Evolutionary conservation across 1,140 invertebrate genomes (phyloP).

Genomic region (Vollenhovia emeryi): DNA sequence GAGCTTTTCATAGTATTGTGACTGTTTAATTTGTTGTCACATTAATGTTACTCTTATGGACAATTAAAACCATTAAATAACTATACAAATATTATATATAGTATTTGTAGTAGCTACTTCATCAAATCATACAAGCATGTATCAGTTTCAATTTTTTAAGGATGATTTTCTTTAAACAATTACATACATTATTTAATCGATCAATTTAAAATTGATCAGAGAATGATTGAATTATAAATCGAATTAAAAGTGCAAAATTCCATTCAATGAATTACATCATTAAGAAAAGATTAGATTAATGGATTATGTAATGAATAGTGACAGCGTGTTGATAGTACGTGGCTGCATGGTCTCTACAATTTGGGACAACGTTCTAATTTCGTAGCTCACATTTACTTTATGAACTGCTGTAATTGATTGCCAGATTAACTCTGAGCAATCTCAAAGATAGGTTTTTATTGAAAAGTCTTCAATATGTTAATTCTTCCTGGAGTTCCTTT

Average conservation of each 20-base stretch:
- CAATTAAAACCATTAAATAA: too few relatives aligned
- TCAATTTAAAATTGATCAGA: not conserved
- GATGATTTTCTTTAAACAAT: too few relatives aligned
- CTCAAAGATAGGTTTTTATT: not conserved
- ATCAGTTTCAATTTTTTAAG: not conserved
- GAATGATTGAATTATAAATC: not conserved
- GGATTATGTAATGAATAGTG: constrained; percentile 71
- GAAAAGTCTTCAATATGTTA: not conserved
- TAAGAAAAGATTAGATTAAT: constrained; percentile 58
- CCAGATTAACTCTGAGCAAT: constrained; percentile 43
- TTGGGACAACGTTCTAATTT: constrained; percentile 81
- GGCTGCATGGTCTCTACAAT: constrained; percentile 60
- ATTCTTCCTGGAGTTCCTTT: not conserved
- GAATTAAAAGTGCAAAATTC: not conserved
- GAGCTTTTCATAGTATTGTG: not conserved
- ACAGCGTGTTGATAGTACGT: constrained; percentile 63
- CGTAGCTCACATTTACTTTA: constrained; percentile 63
- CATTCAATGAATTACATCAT: constrained; percentile 67
- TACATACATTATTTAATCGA: too few relatives aligned
- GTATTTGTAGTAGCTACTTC: not conserved
- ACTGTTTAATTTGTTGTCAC: not conserved
- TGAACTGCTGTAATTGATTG: constrained; percentile 19
- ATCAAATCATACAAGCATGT: not conserved
- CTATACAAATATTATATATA: too few relatives aligned
- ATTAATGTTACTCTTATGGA: not conserved